Base-by-base conservation (phyloP, 2,797 vertebrate species). In the Nannoperca australis region DNA sequence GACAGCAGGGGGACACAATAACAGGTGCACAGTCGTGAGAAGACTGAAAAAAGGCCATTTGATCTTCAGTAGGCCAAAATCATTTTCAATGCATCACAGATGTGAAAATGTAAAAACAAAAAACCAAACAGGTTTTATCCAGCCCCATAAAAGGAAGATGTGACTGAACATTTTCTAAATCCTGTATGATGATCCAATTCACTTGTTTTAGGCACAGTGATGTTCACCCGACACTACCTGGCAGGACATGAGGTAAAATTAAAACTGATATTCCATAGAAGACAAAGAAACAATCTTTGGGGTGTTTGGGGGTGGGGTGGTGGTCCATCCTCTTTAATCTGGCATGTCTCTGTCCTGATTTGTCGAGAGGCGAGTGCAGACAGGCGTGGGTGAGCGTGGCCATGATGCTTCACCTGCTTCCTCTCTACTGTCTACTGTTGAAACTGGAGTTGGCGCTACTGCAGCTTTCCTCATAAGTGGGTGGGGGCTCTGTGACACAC, bases 401-500 rank as follows among this genome's bases (percentile, higher is more conserved):
- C 63, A 44, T 15, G 65, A 47, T 51, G 56, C 54, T 76, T 78
- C 50, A 4, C 22, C 76, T 30, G 53, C 15, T 73, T 22, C 70
- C 40, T 62, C 34, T 84, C 79, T 95, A 95, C 69, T 90, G 91
- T 88, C 85, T 78, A 50, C 96, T 93, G 93, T 88, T 94, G 89
- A 96, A 91, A 88, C 94, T 95, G 47, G 95, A 93, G 91, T 95
- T 93, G 74, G 90, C 88, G 42, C 94, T 93, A 81, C 96, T 95
- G 93, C 98, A 99, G 95, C 98, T 99, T 94, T 99, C 98, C 88
- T 99, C 98, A 0, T 99, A 99, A n/a, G 96, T 96, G 0, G 98
- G 98, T 3, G 98, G 98, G 0, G 98, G 97, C 81, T 99, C 98
- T 99, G 94, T 0, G 90, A 91, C 56, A 81, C 71, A 87, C 44